Evolutionary conservation across 2,888 invertebrate species (phyloP).

Genomic region (Spatulosminthurus flaviceps): DNA sequence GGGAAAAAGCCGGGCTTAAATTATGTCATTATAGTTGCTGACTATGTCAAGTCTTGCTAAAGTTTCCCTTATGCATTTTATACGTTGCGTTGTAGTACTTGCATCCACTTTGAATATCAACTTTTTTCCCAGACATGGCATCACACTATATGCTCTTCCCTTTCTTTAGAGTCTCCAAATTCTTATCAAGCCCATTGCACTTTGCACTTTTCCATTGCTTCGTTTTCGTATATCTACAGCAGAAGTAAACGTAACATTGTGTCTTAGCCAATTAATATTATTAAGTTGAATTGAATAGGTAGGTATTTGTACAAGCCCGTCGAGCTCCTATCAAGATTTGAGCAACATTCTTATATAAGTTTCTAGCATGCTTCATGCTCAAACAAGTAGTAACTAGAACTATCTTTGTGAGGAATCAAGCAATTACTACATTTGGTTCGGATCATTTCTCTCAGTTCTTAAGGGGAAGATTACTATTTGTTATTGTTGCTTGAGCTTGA

Average conservation of each 20-base stretch:
- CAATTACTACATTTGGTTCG: constrained; percentile 5
- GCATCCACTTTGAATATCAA: neutral
- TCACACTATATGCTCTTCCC: no score
- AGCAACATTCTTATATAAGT: neutral
- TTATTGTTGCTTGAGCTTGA: no score
- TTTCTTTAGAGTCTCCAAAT: no score
- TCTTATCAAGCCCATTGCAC: no score
- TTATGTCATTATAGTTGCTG: neutral
- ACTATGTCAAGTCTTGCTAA: neutral
- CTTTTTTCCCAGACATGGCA: no score
- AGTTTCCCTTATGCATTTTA: neutral
- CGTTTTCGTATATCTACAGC: no score
- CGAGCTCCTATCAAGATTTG: neutral
- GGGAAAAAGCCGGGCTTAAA: constrained; percentile 2
- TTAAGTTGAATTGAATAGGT: no score
- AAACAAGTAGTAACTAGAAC: constrained; percentile 1
- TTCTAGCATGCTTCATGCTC: neutral
- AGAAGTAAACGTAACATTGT: no score
- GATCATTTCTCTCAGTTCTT: neutral
- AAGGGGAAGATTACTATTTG: neutral
- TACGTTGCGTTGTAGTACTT: no score
- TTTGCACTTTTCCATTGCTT: no score
- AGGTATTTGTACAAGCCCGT: no score
- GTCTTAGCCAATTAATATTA: no score
- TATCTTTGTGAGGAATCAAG: neutral